phyloP scores from a whole-genome alignment of 2,113 vertebrate genomes.

The Tragelaphus scriptus region DNA sequence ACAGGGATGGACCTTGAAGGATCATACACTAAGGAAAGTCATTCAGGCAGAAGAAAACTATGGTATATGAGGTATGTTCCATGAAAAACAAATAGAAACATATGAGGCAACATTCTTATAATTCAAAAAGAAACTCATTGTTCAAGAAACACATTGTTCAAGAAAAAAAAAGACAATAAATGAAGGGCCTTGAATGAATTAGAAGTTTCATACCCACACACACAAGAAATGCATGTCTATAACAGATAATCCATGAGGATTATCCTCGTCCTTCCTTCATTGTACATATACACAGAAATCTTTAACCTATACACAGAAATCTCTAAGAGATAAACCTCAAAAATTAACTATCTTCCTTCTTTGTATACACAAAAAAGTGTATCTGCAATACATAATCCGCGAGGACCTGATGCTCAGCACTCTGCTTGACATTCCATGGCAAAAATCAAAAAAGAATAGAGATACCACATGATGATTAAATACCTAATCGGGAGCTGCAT shows the following conservation, averaged over 20 bases:
- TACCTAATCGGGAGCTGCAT: background rate
- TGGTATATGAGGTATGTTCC: background rate
- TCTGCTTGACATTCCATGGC: background rate
- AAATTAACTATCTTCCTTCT: background rate
- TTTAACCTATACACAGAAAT: background rate
- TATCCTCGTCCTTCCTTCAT: rapidly evolving
- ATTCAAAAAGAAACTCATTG: background rate
- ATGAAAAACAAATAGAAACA: background rate
- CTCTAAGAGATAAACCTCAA: background rate
- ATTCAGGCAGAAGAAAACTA: background rate
- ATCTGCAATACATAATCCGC: background rate
- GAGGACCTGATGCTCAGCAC: background rate
- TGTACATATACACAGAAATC: background rate
- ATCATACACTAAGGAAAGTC: background rate
- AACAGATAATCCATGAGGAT: background rate
- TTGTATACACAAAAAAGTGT: background rate
- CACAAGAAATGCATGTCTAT: background rate
- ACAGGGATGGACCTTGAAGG: background rate
- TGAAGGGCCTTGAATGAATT: background rate
- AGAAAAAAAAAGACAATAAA: background rate
- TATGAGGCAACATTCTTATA: rapidly evolving
- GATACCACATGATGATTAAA: background rate
- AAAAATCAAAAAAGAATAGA: background rate
- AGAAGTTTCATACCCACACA: background rate
- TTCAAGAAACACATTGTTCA: background rate